A percentile compares a stretch with the other conserved stretches of the same genome.
Conservation (phyloP, 2,888 invertebrate genomes). For the Opisthograptis luteolata region DNA sequence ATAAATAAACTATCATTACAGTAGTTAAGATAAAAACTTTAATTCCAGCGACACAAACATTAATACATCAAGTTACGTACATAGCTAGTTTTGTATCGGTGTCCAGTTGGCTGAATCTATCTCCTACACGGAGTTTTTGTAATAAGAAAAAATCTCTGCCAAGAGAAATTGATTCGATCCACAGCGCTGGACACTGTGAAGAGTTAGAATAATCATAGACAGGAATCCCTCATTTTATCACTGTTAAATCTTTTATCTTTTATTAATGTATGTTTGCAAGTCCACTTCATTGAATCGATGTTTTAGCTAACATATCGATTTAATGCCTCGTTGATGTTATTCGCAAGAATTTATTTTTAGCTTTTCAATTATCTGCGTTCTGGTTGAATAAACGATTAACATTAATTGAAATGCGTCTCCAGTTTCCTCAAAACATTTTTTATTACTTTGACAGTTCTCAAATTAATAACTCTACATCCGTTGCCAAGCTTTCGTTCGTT, state of each 20-base stretch:
- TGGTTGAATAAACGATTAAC: neutral
- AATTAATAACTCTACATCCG: constrained; percentile 44
- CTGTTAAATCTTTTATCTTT: neutral
- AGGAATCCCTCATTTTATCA: constrained; percentile 20
- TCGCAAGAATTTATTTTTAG: no score
- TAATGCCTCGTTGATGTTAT: no score
- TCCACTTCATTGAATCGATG: neutral
- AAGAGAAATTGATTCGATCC: constrained; percentile 69
- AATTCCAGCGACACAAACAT: constrained; percentile 26
- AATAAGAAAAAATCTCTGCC: constrained; percentile 56
- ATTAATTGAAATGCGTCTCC: neutral
- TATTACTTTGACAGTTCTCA: constrained; percentile 34
- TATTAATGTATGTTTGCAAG: neutral
- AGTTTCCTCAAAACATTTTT: neutral
- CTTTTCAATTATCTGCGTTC: neutral
- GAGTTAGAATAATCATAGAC: constrained; percentile 43
- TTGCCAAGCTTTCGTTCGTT: constrained; percentile 56
- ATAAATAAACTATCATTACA: neutral
- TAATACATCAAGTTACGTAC: constrained; percentile 28
- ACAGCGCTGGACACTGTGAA: constrained; percentile 44
- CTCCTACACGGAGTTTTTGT: constrained; percentile 47
- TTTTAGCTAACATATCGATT: no score
- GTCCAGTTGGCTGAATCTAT: constrained; percentile 54
- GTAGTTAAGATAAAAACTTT: constrained; percentile 18
- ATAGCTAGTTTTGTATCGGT: constrained; percentile 32